Evolutionary conservation across 2,797 vertebrate genomes (phyloP).

Genomic region (Streptopelia turtur): DNA sequence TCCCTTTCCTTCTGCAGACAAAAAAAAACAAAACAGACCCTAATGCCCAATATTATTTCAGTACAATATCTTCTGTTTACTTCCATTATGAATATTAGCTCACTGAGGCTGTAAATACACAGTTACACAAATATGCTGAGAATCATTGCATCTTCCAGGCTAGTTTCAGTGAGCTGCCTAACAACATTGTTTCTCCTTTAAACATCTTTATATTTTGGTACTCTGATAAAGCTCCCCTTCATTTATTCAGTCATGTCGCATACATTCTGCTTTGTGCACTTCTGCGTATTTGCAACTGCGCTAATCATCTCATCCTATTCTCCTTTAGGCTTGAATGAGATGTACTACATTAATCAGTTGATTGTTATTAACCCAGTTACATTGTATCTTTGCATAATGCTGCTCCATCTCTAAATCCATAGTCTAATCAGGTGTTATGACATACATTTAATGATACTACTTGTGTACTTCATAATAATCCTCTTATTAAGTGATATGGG

Average conservation of each 20-base stretch:
- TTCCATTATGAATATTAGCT: background rate
- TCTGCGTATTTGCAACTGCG: background rate
- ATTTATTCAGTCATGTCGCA: background rate
- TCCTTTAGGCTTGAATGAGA: background rate
- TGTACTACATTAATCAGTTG: constrained; percentile 4
- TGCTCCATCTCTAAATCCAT: constrained; percentile 31
- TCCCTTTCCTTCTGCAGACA: background rate
- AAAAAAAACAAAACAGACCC: background rate
- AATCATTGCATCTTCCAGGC: background rate
- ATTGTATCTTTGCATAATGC: constrained; percentile 6
- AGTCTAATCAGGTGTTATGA: constrained; percentile 3
- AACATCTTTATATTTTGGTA: background rate
- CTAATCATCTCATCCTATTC: background rate
- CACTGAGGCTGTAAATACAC: background rate
- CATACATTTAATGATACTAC: background rate
- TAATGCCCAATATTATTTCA: background rate
- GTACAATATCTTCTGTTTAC: background rate
- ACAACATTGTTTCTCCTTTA: background rate
- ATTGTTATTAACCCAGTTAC: constrained; percentile 50
- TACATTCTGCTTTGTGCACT: background rate
- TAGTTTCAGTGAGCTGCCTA: fast-evolving
- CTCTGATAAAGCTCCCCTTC: background rate
- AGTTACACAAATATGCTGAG: fast-evolving
- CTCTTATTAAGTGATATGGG: background rate
- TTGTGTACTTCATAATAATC: background rate